phyloP scores from a whole-genome alignment of 2,113 vertebrate genomes.

The Camelus dromedarius region DNA sequence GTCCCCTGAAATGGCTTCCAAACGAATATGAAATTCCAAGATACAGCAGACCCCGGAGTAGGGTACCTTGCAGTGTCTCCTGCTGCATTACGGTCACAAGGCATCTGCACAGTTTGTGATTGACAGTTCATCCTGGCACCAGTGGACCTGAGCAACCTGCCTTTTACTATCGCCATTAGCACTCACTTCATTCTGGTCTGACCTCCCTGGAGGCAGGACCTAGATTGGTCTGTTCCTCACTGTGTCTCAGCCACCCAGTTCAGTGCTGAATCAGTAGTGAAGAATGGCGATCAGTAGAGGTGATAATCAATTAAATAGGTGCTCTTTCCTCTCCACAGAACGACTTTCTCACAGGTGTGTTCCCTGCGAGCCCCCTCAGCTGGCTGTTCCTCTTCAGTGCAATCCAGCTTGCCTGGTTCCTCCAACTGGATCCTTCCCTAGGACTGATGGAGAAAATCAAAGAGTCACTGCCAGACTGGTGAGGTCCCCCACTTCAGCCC shows the following conservation, averaged over 20 bases:
- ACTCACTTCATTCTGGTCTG: background rate
- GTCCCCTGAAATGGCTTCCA: background rate
- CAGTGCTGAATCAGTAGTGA: background rate
- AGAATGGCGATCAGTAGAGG: background rate
- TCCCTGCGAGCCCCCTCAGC: slow-evolving; percentile 94
- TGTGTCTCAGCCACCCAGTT: background rate
- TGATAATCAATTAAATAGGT: background rate
- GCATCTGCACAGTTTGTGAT: background rate
- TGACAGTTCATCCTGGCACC: background rate
- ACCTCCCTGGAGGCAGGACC: background rate
- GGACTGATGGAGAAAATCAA: slow-evolving; percentile 95
- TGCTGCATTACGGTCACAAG: background rate
- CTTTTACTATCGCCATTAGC: background rate
- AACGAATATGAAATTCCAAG: background rate
- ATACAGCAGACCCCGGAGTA: background rate
- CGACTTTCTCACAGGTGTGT: slow-evolving; percentile 91
- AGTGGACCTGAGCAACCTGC: background rate
- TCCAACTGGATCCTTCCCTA: slow-evolving; percentile 95
- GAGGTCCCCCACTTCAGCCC: background rate
- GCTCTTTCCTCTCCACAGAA: slow-evolving; percentile 86
- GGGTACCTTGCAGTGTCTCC: background rate
- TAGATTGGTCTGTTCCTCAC: background rate
- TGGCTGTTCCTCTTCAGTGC: slow-evolving; percentile 95
- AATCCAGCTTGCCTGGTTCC: slow-evolving; percentile 93
- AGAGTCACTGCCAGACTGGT: slow-evolving; percentile 94